Evolutionary conservation across 2,888 invertebrate species (phyloP).

Genomic region (Drosophila austrosaltans): DNA sequence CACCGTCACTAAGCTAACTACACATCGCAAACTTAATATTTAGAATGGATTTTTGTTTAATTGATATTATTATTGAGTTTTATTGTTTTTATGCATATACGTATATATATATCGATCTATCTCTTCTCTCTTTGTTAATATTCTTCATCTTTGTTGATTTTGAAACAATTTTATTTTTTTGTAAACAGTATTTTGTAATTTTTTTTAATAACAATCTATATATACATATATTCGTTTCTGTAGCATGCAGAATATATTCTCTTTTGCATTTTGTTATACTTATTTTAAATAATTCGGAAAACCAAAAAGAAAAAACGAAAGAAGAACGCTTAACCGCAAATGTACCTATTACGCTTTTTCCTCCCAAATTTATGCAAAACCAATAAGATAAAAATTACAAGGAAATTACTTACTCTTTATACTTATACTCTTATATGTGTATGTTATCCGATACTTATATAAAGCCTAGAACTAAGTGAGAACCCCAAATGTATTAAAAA

Average conservation of each 20-base stretch:
- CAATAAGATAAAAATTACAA: conserved; percentile 22
- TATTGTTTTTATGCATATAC: conserved; percentile 17
- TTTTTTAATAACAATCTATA: conserved; percentile 45
- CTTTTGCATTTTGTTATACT: conserved; percentile 68
- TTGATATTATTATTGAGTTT: conserved; percentile 44
- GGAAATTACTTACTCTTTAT: conserved; percentile 37
- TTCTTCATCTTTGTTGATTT: conserved; percentile 39
- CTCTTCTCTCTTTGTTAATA: conserved; percentile 21
- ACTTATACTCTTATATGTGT: conserved; percentile 40
- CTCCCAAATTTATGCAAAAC: conserved; percentile 29
- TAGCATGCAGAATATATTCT: conserved; percentile 56
- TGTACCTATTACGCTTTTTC: conserved; percentile 30
- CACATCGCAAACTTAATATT: conserved; percentile 6
- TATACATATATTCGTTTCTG: conserved; percentile 15
- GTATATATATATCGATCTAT: conserved; percentile 50
- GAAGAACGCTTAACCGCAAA: conserved; percentile 22
- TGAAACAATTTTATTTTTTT: conserved; percentile 46
- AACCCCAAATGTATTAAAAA: conserved; percentile 60
- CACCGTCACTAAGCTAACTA: conserved; percentile 9
- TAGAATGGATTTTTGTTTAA: conserved; percentile 35
- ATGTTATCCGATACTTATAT: conserved; percentile 45
- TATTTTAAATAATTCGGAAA: conserved; percentile 32
- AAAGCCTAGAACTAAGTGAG: conserved; percentile 59
- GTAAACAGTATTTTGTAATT: conserved; percentile 70
- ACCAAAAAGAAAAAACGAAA: background rate